Evolutionary conservation across 64 coral and sea anemone genomes (phyloP), one percentile per base, ranked within the genome.

Genomic region (Porites lutea): DNA sequence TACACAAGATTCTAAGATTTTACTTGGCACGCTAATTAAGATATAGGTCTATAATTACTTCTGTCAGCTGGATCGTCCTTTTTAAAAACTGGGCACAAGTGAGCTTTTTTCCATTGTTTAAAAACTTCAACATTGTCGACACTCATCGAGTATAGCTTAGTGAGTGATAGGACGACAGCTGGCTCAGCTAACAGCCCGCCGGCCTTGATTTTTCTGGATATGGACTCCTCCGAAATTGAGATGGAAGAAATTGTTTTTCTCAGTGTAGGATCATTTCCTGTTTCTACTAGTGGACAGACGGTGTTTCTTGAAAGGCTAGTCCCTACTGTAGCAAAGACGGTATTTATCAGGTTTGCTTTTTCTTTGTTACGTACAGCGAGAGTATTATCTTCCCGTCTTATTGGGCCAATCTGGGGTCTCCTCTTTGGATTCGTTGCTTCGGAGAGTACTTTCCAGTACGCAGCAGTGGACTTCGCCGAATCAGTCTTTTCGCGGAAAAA

Each of bases 41-140:
- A 79, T 8, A 60, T 79, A 23, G 77, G 54, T 37, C 54, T 19
- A 59, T 79, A 79, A 27, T 79, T 79, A 23, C 77, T 79, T 9
- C 20, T 79, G n/a, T 79, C 53, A 59, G 77, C 37, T 2, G 52
- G 19, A 12, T 79, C 77, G 8, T 79, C 77, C 6, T 79, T 79
- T 59, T 79, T 59, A 53, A 37, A 79, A 58, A 59, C 22, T 2
- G 77, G 52, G 19, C 77, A 59, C 11, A 79, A 27, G 16, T 59
- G 16, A 9, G 53, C 77, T 59, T 43, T 79, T 11, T 79, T 79
- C 77, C 52, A 59, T 37, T 59, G 77, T n/a, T 13, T 59, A 79
- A 59, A 79, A 43, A 12, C 77, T 15, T 79, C 21, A 0, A 53
- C n/a, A 59, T 59, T 13, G 6, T 20, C 3, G 10, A 48, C 1